Base-by-base conservation (phyloP, 2,797 vertebrate species). In the Helarctos malayanus region DNA sequence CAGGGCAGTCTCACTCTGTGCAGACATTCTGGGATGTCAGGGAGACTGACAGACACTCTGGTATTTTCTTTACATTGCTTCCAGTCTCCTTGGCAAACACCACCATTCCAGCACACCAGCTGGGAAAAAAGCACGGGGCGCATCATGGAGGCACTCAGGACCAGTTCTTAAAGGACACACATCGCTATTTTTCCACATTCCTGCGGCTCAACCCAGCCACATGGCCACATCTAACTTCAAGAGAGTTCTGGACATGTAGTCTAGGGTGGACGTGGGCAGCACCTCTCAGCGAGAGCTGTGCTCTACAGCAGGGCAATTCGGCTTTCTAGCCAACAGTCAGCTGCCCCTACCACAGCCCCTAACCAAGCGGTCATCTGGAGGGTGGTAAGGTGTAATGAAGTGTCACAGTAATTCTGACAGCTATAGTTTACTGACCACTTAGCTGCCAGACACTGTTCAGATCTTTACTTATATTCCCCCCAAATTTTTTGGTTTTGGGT, bases 371-470 rank as follows among this genome's bases (percentile, higher is more conserved):
- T 61, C 52, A 35, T 29, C 32, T 3, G 65, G 15, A 52, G 15
- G 12, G 47, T 47, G 16, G 14, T 9, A 7, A 87, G 9, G 14
- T 54, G 0, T 13, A 87, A 86, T 56, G 21, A 81, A 84, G 90
- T 18, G 57, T 45, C 23, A 71, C 38, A 59, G 81, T n/a, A 57
- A 83, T n/a, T 23, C 32, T 14, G 52, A 78, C 27, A 84, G 41
- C 68, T 86, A 15, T 76, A 7, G 89, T 47, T 91, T 78, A 82
- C 11, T 85, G 29, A 95, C 32, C 49, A 79, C 16, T 63, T 79
- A 73, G 29, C 79, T 47, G 69, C 4, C 32, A 47, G n/a, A 76
- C 9, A 38, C 15, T 47, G n/a, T 49, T 92, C 27, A 45, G 38
- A 21, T 73, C 59, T 38, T 94, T 61, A 47, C 61, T 15, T 54